These are phyloP conservation scores for Leptatherina wallacei DNA, from an alignment of 2,797 vertebrate species.

Conservation along the genomic window DNA sequence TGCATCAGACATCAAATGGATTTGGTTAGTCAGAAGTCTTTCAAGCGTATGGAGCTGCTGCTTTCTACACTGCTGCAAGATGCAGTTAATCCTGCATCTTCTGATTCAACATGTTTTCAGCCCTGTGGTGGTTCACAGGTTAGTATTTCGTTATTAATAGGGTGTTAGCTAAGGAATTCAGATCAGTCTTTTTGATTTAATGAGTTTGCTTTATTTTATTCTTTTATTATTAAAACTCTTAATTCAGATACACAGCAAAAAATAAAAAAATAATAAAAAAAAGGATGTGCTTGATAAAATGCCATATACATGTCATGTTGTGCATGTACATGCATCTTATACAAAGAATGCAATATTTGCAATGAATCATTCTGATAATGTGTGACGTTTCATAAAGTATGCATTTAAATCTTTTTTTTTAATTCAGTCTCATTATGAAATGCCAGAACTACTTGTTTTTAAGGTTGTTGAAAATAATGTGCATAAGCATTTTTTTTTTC, in stretches of 20 bases:
- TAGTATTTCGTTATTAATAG: constrained; percentile 60
- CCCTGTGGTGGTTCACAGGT: constrained; percentile 46
- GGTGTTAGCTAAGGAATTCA: constrained; percentile 78
- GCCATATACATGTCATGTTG: constrained; percentile 46
- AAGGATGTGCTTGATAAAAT: constrained; percentile 59
- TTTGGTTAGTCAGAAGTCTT: constrained; percentile 35
- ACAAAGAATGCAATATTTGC: constrained; percentile 41
- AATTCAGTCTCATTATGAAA: constrained; percentile 12
- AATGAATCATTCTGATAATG: constrained; percentile 23
- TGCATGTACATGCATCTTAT: constrained; percentile 54
- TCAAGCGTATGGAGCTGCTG: constrained; percentile 6
- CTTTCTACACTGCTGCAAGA: constrained; percentile 3
- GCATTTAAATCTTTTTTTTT: constrained; percentile 10
- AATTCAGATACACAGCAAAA: constrained; percentile 61
- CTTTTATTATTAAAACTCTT: constrained; percentile 57
- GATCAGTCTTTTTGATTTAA: constrained; percentile 74
- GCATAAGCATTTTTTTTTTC: constrained; percentile 50
- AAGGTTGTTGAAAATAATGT: constrained; percentile 31
- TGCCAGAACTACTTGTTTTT: constrained; percentile 9
- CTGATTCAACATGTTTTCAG: constrained; percentile 14
- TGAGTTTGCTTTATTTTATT: constrained; percentile 76
- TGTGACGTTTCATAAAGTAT: constrained; percentile 15
- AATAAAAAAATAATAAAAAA: neutral
- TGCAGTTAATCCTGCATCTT: constrained; percentile 13
- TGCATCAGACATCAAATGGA: neutral